These are phyloP conservation scores for Drepana arcuata DNA, from an alignment of 1,140 invertebrate genomes.

Conservation along the genomic window DNA sequence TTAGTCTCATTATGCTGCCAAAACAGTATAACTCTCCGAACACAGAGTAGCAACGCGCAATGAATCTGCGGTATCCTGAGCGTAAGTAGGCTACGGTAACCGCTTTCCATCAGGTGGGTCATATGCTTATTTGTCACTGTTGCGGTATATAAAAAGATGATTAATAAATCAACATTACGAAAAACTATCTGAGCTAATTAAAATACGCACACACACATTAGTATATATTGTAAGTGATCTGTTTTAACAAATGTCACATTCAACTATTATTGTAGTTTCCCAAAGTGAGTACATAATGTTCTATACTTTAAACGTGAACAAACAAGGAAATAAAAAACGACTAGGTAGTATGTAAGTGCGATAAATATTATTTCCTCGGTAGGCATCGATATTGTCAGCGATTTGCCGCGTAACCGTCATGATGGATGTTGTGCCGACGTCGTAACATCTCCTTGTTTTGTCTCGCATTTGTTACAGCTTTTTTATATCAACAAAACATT, in stretches of 20 bases:
- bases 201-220: too few species aligned
- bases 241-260: constrained; percentile 2
- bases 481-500: not conserved
- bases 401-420: constrained; percentile 35
- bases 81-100: too few species aligned
- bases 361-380: constrained; percentile 39
- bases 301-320: constrained; percentile 17
- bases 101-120: too few species aligned
- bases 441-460: constrained; percentile 25
- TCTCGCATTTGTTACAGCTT: constrained; percentile 13
- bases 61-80: too few species aligned
- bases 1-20: too few species aligned
- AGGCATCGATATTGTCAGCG: constrained; percentile 40
- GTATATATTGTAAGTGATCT: too few species aligned
- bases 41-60: too few species aligned
- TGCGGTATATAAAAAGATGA: not conserved
- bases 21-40: too few species aligned
- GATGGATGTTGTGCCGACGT: constrained; percentile 35
- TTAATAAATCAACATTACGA: not conserved
- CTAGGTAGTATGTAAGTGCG: constrained; percentile 22
- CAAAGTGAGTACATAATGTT: constrained; percentile 16
- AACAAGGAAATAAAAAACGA: constrained; percentile 20
- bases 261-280: constrained; percentile 1
- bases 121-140: too few species aligned
- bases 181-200: too few species aligned